A percentile compares a stretch with the other conserved stretches of the same genome.
Evolutionary conservation across 2,888 invertebrate genomes (phyloP).

Genomic region (Nemoura dubitans): DNA sequence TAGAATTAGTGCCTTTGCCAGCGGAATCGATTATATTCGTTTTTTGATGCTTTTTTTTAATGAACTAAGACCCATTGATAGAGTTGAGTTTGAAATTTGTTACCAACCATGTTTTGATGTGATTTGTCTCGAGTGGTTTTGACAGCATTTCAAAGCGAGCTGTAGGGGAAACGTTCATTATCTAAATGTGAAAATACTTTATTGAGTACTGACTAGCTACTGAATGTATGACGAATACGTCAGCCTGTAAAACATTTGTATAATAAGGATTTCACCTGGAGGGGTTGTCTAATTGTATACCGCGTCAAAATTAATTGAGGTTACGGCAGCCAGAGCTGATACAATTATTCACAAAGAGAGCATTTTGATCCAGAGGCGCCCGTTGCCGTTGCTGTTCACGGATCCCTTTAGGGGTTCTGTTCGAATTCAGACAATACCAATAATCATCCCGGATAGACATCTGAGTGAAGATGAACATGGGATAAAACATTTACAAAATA

Average conservation of each 20-base stretch:
- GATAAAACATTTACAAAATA: conserved; percentile 34
- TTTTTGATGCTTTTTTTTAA: conserved; percentile 37
- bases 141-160: conserved; percentile 48
- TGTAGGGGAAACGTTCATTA: conserved; percentile 47
- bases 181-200: conserved; percentile 48
- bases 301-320: conserved; percentile 48
- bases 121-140: conserved; percentile 45
- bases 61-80: conserved; percentile 41
- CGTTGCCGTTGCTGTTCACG: conserved; percentile 12
- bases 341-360: conserved; percentile 34
- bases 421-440: conserved; percentile 41
- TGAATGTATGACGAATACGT: conserved; percentile 46
- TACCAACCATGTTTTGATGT: conserved; percentile 43
- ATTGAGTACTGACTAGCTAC: conserved; percentile 45
- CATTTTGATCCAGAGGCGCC: conserved; percentile 26
- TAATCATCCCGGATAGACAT: conserved; percentile 36
- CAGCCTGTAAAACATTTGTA: conserved; percentile 44
- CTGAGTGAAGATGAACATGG: conserved; percentile 36
- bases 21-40: conserved; percentile 26
- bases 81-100: conserved; percentile 32
- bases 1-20: conserved; percentile 37
- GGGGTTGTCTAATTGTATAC: conserved; percentile 45
- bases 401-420: conserved; percentile 28
- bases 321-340: conserved; percentile 42
- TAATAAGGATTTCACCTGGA: conserved; percentile 45